phyloP scores from a whole-genome alignment of 2,113 vertebrate genomes.

The Bungarus multicinctus region DNA sequence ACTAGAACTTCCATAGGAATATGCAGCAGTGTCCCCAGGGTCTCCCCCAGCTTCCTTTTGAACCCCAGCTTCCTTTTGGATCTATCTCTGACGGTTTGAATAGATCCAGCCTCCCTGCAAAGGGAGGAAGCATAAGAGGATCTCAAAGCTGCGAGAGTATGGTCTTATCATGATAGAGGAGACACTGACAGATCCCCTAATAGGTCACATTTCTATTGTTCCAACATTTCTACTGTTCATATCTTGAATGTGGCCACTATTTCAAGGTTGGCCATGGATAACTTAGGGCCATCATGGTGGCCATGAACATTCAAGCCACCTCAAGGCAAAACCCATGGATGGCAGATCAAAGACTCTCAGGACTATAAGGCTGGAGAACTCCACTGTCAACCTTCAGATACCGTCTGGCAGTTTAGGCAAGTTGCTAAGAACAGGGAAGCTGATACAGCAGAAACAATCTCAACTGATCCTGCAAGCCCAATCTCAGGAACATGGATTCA shows the following conservation, averaged over 20 bases:
- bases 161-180: background rate
- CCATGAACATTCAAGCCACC: background rate
- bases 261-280: background rate
- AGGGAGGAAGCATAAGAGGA: too few relatives aligned
- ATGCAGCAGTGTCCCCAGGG: background rate
- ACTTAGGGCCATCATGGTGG: background rate
- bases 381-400: too few relatives aligned
- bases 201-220: background rate
- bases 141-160: background rate
- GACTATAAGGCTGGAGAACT: background rate
- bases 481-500: background rate
- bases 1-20: background rate
- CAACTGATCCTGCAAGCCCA: background rate
- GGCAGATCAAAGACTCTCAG: background rate
- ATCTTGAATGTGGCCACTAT: background rate
- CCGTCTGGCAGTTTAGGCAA: background rate
- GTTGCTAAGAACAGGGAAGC: background rate
- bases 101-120: too few relatives aligned
- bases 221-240: background rate
- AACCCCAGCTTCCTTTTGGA: background rate
- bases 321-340: background rate
- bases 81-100: background rate
- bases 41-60: background rate
- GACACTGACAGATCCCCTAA: background rate
- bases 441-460: background rate